Evolutionary conservation across 2,888 invertebrate genomes (phyloP).

Genomic region (Athetis lepigone): DNA sequence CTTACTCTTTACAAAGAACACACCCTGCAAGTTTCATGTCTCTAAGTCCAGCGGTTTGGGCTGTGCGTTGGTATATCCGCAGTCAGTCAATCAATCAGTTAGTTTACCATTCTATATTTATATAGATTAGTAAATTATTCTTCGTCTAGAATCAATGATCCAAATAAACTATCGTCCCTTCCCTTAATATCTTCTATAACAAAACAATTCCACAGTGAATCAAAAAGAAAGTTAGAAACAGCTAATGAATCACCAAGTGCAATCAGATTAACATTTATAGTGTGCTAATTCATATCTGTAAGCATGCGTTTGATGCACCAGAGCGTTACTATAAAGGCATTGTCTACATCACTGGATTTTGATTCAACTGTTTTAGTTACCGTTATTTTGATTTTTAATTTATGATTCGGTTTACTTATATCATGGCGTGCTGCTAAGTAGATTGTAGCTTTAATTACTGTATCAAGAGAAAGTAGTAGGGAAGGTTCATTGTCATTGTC

Average conservation of each 20-base stretch:
- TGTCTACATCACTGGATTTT: constrained; percentile 29
- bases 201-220: constrained; percentile 3
- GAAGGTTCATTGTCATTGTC: not conserved
- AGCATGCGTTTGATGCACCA: constrained; percentile 52
- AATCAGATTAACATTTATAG: constrained; percentile 55
- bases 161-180: too few species aligned
- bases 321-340: constrained; percentile 54
- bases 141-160: too few species aligned
- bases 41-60: too few species aligned
- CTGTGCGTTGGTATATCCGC: too few species aligned
- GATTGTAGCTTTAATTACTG: constrained; percentile 1
- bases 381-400: constrained; percentile 25
- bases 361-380: constrained; percentile 15
- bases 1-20: too few species aligned
- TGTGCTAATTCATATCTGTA: constrained; percentile 56
- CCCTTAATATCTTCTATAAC: not conserved
- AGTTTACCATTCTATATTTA: too few species aligned
- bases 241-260: constrained; percentile 48
- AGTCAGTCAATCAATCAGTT: too few species aligned
- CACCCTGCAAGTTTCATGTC: too few species aligned
- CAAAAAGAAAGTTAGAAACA: constrained; percentile 58
- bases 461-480: constrained; percentile 18
- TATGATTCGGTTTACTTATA: constrained; percentile 18
- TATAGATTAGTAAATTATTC: too few species aligned
- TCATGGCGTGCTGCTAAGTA: not conserved